Evolutionary conservation across 2,797 vertebrate species (phyloP), one percentile per base, ranked within the genome.

Genomic region (Orestias chungarensis): DNA sequence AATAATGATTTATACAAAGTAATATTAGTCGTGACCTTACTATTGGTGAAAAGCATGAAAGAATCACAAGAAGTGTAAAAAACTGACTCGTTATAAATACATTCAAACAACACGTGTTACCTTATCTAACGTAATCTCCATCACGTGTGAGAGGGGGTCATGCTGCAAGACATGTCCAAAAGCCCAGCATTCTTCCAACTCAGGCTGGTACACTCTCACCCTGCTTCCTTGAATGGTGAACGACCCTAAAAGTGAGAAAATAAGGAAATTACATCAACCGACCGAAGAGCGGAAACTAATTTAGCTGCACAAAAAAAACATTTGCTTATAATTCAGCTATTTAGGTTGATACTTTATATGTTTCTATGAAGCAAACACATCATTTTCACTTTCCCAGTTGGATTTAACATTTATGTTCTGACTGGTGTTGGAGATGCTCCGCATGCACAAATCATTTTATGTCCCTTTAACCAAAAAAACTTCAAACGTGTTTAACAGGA

Each of bases 161-260:
- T 99, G 98, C 86, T 95, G 96, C 64, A 95, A 97, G 68, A 99
- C 97, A 65, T 98, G 76, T 50, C 97, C 97, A 81, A 80, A 90
- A 0, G 96, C 92, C 98, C 97, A 99, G 76, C 94, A 93, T 69
- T 96, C 96, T 81, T 97, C 97, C 80, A 96, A 95, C 88, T 99
- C 98, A 20, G 97, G 97, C 88, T 99, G 97, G 85, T 98, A 99
- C 25, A 99, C 94, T 54, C 96, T 96, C 80, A 99, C 97, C 83
- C 95, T 95, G 82, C 97, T 95, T 83, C 97, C 97, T 91, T 99
- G 96, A 86, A 99, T 95, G 49, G 95, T 97, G 88, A 95, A 99
- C 50, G 96, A 96, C 85, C 97, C 98, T 99, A 80, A 12, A 5
- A 52, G 71, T 31, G 70, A 10, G 2, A 65, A 15, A 46, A 38